Base-by-base conservation (phyloP, 2,113 vertebrate genomes). In the Tragelaphus scriptus region DNA sequence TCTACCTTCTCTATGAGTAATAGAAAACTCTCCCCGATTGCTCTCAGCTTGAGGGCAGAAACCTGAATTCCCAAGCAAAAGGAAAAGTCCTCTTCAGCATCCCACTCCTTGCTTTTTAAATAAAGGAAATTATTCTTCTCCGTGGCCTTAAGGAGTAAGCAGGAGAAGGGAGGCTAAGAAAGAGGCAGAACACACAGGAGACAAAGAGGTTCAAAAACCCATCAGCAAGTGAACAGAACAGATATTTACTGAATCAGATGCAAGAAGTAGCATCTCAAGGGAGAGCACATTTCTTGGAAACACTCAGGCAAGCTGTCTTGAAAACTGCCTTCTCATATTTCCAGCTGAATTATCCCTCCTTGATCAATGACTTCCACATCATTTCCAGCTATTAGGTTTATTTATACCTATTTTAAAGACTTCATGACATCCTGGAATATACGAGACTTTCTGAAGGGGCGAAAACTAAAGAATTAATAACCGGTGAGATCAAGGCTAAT, bases 361-460 rank as follows among this genome's bases (percentile, higher is more conserved):
- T 75, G 82, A 95, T 87, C 79, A 90, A 97, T 95, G 71, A 97
- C 90, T 96, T 85, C 80, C 84, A 85, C 96, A 91, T 89, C 91
- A 93, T 65, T 91, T 87, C 49, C 80, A 93, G 86, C 82, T 90
- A 51, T 91, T 77, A 94, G 79, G 84, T 87, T 91, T 89, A 94
- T 65, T 91, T 95, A 95, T 63, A 0, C 1, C 90, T 88, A 97
- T 77, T 25, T 97, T 97, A 89, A 96, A 96, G 95, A 95, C 91
- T 53, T 68, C 1, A 21, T 53, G 88, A 97, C 97, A 97, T 96
- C 89, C 94, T 36, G 56, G 92, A 82, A 98, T 47, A 88, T 44
- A 85, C 58, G 77, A 8, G 88, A 95, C 89, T 97, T 92, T 53
- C 32, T 88, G 63, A 94, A 80, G 86, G 44, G 7, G 61, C 77